Base-by-base conservation (phyloP, 2,888 invertebrate species). In the Minunthozetes semirufus region DNA sequence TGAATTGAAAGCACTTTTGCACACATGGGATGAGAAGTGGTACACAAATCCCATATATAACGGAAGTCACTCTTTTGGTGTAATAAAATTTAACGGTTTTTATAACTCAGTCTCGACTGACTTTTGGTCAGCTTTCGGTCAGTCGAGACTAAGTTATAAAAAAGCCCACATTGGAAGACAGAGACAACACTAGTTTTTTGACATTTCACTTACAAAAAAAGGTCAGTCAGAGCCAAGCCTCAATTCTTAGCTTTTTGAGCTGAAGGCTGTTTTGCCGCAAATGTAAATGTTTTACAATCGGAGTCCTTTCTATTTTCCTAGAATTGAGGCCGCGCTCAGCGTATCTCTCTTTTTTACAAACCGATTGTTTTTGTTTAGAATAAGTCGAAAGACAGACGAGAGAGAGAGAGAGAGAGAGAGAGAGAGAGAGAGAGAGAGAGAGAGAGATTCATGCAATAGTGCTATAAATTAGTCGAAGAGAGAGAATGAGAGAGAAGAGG, bases 21-120 rank as follows among this genome's bases (percentile, higher is more conserved):
- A 70, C 38, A 29, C 27, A 33, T 33, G 19, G 38, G 59, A 33
- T 33, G 19, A 66, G 38, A 66, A 66, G 2, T 9, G 38, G 63
- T 17, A 17, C 29, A 27, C 17, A 29, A 8, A 68, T 42, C 13
- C 27, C 17, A 42, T 48, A 70, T 46, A 70, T 46, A 70, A 70
- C 70, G 70, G 70, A 70, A 70, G 70, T 48, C 68, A 70, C 70
- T 70, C 46, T 27, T 42, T 70, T 15, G 48, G 70, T 70, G 70
- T 48, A 70, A 70, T 70, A 70, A 70, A 70, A 70, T 38, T 70
- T 70, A 70, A 70, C 70, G 70, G 70, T 48, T 70, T 70, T 70
- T 70, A 70, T 70, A 70, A 70, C 70, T 48, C 48, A 19, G 70
- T 70, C 70, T 70, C 70, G 70, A 70, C 70, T 70, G 70, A 70